Conservation (phyloP, 1,140 invertebrate species). For the Ooceraea biroi region DNA sequence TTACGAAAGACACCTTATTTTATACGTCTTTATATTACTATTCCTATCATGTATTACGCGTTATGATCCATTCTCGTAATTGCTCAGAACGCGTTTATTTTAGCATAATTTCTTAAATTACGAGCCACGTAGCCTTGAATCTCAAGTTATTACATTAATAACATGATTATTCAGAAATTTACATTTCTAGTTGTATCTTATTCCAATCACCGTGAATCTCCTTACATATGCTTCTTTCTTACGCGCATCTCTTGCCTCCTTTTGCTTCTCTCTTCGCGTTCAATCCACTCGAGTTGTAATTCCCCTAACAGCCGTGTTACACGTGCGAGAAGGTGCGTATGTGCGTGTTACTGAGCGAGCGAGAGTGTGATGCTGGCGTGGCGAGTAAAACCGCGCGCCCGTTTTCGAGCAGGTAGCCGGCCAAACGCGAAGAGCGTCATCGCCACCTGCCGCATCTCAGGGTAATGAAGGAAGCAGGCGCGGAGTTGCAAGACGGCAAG, state of each 20-base stretch:
- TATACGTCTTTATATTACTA: too few relatives aligned
- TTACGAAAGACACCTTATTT: too few relatives aligned
- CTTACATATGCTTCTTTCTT: not conserved
- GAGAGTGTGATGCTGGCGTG: conserved; percentile 28
- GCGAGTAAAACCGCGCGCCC: conserved; percentile 20
- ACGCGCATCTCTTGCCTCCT: not conserved
- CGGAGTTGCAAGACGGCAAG: conserved; percentile 37
- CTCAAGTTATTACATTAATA: not conserved
- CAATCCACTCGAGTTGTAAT: not conserved
- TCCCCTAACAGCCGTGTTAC: conserved; percentile 41
- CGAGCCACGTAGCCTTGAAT: too few relatives aligned
- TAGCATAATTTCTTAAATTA: too few relatives aligned
- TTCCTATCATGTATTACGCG: too few relatives aligned
- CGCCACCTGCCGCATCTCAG: conserved; percentile 71
- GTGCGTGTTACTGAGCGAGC: not conserved
- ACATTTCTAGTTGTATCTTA: not conserved
- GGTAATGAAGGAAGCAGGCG: conserved; percentile 55
- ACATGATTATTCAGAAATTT: conserved; percentile 24
- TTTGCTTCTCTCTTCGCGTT: not conserved
- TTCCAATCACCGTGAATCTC: not conserved
- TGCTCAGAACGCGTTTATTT: too few relatives aligned
- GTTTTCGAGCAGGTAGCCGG: conserved; percentile 60
- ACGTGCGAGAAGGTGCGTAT: not conserved
- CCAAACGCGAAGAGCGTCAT: conserved; percentile 61
- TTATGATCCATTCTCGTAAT: too few relatives aligned